Percentiles rank a stretch among this genome's conserved stretches.
Conservation (phyloP, 1,140 invertebrate genomes). For the Agrilus planipennis region DNA sequence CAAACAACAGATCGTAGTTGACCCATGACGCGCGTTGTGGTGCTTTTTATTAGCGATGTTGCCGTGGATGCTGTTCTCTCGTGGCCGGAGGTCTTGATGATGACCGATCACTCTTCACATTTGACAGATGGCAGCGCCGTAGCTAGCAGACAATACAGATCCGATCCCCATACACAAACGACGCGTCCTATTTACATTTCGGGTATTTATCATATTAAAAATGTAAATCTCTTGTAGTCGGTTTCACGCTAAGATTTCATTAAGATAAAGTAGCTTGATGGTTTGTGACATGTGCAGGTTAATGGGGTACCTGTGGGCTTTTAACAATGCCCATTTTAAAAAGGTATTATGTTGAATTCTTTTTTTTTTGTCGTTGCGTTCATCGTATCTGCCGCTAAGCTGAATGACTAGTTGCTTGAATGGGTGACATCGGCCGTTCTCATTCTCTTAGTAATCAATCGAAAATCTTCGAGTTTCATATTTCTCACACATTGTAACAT, state of each 20-base stretch:
- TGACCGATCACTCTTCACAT: slow-evolving; percentile 31
- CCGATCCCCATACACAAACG: slow-evolving; percentile 14
- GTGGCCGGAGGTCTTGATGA: slow-evolving; percentile 20
- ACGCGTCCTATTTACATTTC: slow-evolving; percentile 17
- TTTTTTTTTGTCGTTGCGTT: too few relatives aligned
- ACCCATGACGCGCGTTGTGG: neutral
- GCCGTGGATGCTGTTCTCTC: slow-evolving; percentile 4
- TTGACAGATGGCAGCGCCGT: slow-evolving; percentile 30
- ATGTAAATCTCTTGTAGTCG: slow-evolving; percentile 11
- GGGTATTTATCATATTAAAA: slow-evolving; percentile 30
- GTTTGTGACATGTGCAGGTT: slow-evolving; percentile 23
- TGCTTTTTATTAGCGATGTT: too few relatives aligned
- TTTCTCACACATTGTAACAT: too few relatives aligned
- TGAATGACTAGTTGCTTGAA: too few relatives aligned
- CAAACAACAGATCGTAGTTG: neutral
- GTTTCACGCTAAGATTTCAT: slow-evolving; percentile 25
- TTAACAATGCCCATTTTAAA: slow-evolving; percentile 22
- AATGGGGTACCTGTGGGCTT: slow-evolving; percentile 16
- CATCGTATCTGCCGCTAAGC: too few relatives aligned
- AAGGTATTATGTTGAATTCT: too few relatives aligned
- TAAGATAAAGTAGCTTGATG: slow-evolving; percentile 25
- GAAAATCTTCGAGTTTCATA: too few relatives aligned
- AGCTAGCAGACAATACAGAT: slow-evolving; percentile 23
- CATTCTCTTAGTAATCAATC: too few relatives aligned
- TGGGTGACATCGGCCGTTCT: too few relatives aligned